Percentiles rank a stretch among this genome's conserved stretches.
Evolutionary conservation across 2,797 vertebrate species (phyloP).

Genomic region (Aythya fuligula): DNA sequence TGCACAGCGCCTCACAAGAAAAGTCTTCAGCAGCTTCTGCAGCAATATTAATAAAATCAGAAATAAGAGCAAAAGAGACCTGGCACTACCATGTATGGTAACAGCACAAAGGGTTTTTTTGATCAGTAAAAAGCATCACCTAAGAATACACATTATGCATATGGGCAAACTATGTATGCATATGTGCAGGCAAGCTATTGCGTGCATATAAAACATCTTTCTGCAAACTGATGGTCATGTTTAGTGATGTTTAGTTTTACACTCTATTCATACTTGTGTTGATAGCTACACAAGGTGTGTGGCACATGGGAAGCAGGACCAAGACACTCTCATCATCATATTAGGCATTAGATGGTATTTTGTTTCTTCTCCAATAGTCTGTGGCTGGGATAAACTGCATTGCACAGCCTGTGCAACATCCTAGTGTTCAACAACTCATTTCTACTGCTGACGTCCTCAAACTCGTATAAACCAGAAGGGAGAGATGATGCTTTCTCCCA

Average conservation of each 20-base stretch:
- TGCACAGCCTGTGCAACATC: neutral
- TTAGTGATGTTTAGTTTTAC: neutral
- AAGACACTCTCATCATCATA: neutral
- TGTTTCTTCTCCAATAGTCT: neutral
- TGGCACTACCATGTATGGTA: neutral
- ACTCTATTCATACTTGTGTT: neutral
- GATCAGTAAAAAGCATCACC: neutral
- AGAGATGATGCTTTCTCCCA: neutral
- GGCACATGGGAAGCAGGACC: neutral
- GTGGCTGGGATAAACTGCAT: neutral
- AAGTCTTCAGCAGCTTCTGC: neutral
- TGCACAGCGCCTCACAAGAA: neutral
- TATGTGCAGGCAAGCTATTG: fast-evolving
- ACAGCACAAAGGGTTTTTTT: neutral
- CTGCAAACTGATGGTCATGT: fast-evolving
- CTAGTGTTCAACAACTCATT: neutral
- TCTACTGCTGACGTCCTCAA: neutral
- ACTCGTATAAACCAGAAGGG: neutral
- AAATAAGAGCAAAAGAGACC: neutral
- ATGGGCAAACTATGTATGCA: neutral
- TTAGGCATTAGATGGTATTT: neutral
- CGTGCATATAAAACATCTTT: neutral
- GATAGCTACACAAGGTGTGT: neutral
- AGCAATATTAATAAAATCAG: neutral
- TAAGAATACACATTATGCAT: neutral